A percentile compares a stretch with the other conserved stretches of the same genome.
phyloP scores from a whole-genome alignment of 2,113 vertebrate species.

The Tenrec ecaudatus region DNA sequence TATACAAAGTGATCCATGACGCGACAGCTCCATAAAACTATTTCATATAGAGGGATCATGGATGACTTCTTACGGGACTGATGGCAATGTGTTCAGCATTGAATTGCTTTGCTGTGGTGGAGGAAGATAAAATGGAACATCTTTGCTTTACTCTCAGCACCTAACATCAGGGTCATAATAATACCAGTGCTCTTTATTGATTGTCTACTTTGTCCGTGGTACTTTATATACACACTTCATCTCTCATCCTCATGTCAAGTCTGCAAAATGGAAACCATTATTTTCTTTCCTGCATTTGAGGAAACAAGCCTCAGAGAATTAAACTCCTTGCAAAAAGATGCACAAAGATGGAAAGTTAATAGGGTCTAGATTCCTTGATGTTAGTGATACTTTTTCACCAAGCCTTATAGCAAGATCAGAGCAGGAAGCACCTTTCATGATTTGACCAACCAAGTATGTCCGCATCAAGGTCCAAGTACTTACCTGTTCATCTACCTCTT shows the following conservation, averaged over 20 bases:
- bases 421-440: neutral
- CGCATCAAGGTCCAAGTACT: conserved; percentile 58
- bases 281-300: neutral
- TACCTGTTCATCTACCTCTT: conserved; percentile 90
- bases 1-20: neutral
- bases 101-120: neutral
- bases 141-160: neutral
- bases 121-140: neutral
- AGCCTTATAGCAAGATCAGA: conserved; percentile 5
- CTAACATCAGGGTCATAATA: neutral
- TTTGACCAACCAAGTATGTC: conserved; percentile 20
- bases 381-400: neutral
- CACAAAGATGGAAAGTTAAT: neutral
- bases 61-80: neutral
- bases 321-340: neutral
- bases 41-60: neutral
- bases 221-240: neutral
- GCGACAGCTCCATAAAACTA: neutral
- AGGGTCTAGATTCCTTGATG: neutral
- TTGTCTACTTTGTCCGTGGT: neutral
- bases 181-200: neutral
- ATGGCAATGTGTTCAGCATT: neutral
- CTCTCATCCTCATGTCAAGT: neutral
- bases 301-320: neutral
- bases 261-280: neutral